phyloP scores from a whole-genome alignment of 2,888 invertebrate genomes.

The Gerris lacustris region DNA sequence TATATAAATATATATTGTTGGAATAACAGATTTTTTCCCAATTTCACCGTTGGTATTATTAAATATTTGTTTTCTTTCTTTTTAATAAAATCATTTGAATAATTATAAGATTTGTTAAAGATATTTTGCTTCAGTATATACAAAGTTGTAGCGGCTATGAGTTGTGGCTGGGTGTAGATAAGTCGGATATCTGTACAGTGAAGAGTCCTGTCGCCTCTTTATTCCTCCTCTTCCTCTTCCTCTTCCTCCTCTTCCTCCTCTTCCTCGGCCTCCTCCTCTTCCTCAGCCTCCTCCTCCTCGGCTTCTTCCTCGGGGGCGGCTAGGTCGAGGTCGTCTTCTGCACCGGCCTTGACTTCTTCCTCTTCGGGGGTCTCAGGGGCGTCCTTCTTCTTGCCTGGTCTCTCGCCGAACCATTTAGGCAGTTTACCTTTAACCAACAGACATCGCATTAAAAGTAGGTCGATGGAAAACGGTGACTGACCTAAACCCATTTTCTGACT shows the following conservation, averaged over 20 bases:
- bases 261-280: constrained; percentile 45
- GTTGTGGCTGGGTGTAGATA: not conserved
- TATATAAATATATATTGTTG: too few relatives aligned
- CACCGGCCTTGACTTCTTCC: constrained; percentile 72
- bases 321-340: constrained; percentile 56
- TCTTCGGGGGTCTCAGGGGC: constrained; percentile 83
- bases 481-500: constrained; percentile 5
- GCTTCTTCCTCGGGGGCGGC: constrained; percentile 60
- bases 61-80: too few relatives aligned
- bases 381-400: constrained; percentile 83
- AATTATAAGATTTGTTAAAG: too few relatives aligned
- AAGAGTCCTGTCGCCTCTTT: not conserved
- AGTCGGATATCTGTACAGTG: too few relatives aligned
- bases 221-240: constrained; percentile 44
- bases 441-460: constrained; percentile 6
- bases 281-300: constrained; percentile 55
- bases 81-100: too few relatives aligned
- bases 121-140: too few relatives aligned
- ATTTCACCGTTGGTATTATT: too few relatives aligned
- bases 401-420: constrained; percentile 91
- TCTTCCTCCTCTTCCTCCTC: constrained; percentile 66
- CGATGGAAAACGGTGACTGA: not conserved
- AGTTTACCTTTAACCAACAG: constrained; percentile 57
- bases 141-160: too few relatives aligned
- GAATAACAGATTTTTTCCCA: too few relatives aligned